Conservation (phyloP, 2,888 invertebrate species). For the Papilio elwesi region DNA sequence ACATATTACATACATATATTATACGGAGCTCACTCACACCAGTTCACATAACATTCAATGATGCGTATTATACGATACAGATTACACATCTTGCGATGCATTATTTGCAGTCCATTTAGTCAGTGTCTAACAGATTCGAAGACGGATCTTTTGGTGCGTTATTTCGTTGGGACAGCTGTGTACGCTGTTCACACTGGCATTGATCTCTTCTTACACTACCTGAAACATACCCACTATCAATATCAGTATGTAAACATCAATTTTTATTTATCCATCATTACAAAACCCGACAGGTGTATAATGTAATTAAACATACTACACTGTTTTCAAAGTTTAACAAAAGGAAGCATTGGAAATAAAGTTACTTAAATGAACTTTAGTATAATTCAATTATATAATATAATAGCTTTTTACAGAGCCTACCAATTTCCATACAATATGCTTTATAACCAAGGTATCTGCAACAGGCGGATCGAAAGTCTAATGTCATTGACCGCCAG, state of each 20-base stretch:
- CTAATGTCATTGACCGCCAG: no score
- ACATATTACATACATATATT: constrained; percentile 53
- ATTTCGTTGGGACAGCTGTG: constrained; percentile 67
- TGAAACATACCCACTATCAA: constrained; percentile 52
- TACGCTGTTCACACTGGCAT: constrained; percentile 67
- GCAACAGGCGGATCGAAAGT: no score
- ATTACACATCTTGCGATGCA: constrained; percentile 73
- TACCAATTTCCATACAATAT: no score
- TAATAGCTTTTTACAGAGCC: no score
- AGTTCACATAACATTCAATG: constrained; percentile 67
- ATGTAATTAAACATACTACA: no score
- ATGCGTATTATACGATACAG: constrained; percentile 69
- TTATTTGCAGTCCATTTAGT: constrained; percentile 68
- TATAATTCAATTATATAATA: no score
- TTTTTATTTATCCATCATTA: no score
- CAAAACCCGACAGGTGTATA: no score
- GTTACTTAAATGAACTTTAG: no score
- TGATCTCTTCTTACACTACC: constrained; percentile 64
- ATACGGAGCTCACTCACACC: constrained; percentile 71
- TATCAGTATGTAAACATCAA: neutral
- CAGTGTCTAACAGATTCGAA: constrained; percentile 49
- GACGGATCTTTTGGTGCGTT: constrained; percentile 66
- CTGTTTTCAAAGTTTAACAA: no score
- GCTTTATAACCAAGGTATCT: no score
- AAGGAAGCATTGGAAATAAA: no score